Conservation (phyloP, 1,140 invertebrate species). For the Hormaphis cornu region DNA sequence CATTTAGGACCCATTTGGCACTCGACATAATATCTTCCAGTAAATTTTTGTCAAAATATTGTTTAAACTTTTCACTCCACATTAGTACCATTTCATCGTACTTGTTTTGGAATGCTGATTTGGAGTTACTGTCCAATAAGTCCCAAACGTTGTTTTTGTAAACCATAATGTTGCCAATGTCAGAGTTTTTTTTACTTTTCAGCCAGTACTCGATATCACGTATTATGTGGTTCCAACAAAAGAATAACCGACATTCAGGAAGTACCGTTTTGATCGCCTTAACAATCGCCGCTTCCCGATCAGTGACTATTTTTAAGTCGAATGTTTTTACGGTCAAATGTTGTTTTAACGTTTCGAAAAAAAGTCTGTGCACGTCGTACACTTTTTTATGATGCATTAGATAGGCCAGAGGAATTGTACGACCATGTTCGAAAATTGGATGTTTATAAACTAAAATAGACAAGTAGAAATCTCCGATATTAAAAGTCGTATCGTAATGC, state of each 20-base stretch:
- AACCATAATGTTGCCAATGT: background rate
- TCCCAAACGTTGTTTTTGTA: background rate
- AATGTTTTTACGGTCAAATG: too few species aligned
- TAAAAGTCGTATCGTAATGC: background rate
- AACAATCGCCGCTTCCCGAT: background rate
- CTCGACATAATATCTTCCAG: background rate
- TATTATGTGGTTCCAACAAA: background rate
- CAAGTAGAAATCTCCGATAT: background rate
- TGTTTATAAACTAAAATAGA: background rate
- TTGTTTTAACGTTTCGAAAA: background rate
- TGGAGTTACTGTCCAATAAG: background rate
- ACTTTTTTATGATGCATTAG: background rate
- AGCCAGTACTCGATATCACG: background rate
- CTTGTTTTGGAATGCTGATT: background rate
- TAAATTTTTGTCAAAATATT: background rate
- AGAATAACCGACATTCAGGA: background rate
- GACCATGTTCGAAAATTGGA: background rate
- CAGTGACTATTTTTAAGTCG: background rate
- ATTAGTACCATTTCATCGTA: background rate
- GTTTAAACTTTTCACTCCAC: background rate
- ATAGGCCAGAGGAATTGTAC: background rate
- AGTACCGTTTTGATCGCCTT: background rate
- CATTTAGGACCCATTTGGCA: background rate
- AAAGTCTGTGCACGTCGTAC: background rate
- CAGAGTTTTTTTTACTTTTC: background rate